Percentiles rank a stretch among this genome's conserved stretches.
Conservation (phyloP, 2,888 invertebrate species). For the Macroteleia sp. region DNA sequence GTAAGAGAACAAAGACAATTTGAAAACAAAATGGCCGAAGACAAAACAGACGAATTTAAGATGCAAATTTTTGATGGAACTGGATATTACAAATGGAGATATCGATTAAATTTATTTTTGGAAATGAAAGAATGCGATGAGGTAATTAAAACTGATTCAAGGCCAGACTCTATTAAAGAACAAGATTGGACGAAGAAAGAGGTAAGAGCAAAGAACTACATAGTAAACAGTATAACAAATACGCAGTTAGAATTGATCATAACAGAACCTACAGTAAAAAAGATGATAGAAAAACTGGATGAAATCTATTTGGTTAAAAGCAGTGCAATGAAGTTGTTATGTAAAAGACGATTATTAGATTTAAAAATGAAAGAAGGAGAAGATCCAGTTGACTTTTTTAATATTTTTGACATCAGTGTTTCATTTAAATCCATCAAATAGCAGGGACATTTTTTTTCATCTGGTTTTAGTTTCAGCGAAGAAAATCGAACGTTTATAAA, state of each 20-base stretch:
- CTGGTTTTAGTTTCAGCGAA: constrained; percentile 29
- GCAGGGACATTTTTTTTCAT: constrained; percentile 34
- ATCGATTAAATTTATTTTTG: constrained; percentile 36
- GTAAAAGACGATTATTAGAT: too few species aligned
- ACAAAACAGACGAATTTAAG: constrained; percentile 18
- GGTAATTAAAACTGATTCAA: constrained; percentile 17
- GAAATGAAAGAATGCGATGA: constrained; percentile 38
- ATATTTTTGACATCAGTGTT: background rate
- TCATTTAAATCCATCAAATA: constrained; percentile 41
- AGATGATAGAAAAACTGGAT: too few species aligned
- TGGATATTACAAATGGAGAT: constrained; percentile 34
- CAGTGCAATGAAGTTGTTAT: too few species aligned
- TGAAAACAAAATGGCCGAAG: background rate
- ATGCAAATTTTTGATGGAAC: constrained; percentile 38
- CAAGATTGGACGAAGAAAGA: too few species aligned
- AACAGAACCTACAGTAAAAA: too few species aligned
- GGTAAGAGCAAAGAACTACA: too few species aligned
- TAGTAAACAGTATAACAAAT: too few species aligned
- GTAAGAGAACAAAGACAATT: background rate
- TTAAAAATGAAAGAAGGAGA: too few species aligned
- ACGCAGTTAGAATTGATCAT: too few species aligned
- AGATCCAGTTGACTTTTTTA: too few species aligned
- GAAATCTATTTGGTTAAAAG: too few species aligned
- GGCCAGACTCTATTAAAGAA: background rate
- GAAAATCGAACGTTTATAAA: constrained; percentile 46